Conservation (phyloP, 2,113 vertebrate species). For the Macrotus californicus region DNA sequence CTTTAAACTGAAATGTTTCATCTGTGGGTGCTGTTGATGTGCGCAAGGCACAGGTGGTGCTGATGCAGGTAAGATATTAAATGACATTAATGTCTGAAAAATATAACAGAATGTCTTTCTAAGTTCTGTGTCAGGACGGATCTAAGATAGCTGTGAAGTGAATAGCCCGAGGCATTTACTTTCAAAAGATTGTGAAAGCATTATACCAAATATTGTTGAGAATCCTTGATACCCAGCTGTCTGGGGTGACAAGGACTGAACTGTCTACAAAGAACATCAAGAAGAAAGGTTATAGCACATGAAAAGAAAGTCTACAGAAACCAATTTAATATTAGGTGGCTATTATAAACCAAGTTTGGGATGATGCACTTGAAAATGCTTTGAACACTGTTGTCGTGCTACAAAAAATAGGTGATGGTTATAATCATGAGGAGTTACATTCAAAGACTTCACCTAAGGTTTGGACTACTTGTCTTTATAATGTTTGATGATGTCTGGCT, state of each 20-base stretch:
- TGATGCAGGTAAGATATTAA: constrained; percentile 49
- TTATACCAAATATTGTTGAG: constrained; percentile 34
- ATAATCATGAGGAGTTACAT: background rate
- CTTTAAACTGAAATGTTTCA: constrained; percentile 38
- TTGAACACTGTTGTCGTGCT: background rate
- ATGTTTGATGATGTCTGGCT: background rate
- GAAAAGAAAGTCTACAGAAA: constrained; percentile 23
- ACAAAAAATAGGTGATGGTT: background rate
- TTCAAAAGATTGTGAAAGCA: constrained; percentile 38
- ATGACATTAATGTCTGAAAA: constrained; percentile 53
- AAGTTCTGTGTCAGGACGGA: constrained; percentile 51
- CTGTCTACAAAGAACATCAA: background rate
- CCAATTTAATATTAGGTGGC: background rate
- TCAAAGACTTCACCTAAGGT: background rate
- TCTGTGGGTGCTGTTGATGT: background rate
- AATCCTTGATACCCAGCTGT: constrained; percentile 39
- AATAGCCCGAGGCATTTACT: constrained; percentile 59
- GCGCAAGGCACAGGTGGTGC: background rate
- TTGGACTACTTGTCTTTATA: background rate
- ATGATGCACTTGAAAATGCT: background rate
- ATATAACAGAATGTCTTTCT: constrained; percentile 55
- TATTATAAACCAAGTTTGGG: constrained; percentile 8
- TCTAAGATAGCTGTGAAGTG: constrained; percentile 56
- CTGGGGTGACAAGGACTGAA: constrained; percentile 26
- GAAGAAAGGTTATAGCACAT: constrained; percentile 21